These are phyloP conservation scores for Drosophila micromelanica DNA, from an alignment of 1,140 invertebrate genomes.

Conservation along the genomic window DNA sequence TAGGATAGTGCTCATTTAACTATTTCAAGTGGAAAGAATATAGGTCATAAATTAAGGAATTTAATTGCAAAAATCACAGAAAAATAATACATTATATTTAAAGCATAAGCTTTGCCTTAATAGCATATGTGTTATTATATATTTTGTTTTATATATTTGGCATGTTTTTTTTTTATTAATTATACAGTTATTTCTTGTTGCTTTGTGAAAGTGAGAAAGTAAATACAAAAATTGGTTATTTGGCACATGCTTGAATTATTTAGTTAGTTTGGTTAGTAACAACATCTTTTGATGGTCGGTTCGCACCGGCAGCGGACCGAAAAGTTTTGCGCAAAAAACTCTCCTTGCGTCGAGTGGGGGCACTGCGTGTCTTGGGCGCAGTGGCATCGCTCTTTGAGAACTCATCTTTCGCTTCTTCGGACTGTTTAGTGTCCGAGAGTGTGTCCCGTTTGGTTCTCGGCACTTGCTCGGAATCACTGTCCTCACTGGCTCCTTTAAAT, in stretches of 20 bases:
- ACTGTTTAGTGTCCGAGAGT: background rate
- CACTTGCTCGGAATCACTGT: constrained; percentile 17
- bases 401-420: background rate
- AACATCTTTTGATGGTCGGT: constrained; percentile 54
- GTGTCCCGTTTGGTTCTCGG: background rate
- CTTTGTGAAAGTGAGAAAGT: background rate
- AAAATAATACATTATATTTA: too few relatives aligned
- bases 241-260: constrained; percentile 36
- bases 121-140: background rate
- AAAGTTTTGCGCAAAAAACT: constrained; percentile 84
- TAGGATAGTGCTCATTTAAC: too few relatives aligned
- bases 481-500: constrained; percentile 29
- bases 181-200: constrained; percentile 3
- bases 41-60: too few relatives aligned
- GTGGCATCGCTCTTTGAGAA: background rate
- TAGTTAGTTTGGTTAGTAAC: constrained; percentile 67
- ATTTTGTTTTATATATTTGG: background rate
- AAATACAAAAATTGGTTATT: constrained; percentile 17
- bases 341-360: constrained; percentile 69
- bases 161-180: too few relatives aligned
- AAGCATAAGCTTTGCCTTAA: too few relatives aligned
- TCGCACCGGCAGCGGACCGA: constrained; percentile 67
- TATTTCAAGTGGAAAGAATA: too few relatives aligned
- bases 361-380: constrained; percentile 23
- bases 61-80: too few relatives aligned